Conservation (phyloP, 2,888 invertebrate species). For the Thalpophila matura region DNA sequence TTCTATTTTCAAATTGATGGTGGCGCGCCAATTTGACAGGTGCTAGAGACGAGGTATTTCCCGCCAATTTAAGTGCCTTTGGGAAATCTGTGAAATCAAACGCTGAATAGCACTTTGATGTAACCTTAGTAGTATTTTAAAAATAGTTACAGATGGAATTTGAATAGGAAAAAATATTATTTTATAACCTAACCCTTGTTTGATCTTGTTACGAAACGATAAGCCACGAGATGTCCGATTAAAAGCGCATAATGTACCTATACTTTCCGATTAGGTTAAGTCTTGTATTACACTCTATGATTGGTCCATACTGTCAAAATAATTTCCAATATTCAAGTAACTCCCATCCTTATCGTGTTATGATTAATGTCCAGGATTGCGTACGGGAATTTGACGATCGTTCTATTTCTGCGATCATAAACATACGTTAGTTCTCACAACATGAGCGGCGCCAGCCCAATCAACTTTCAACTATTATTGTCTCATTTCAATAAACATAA, state of each 20-base stretch:
- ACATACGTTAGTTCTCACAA: conserved; percentile 37
- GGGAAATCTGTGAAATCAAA: conserved; percentile 43
- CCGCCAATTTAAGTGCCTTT: conserved; percentile 42
- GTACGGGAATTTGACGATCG: conserved; percentile 56
- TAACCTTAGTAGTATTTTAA: conserved; percentile 1
- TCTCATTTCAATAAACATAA: conserved; percentile 78
- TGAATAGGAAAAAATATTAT: not conserved
- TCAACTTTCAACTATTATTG: conserved; percentile 72
- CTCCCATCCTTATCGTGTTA: conserved; percentile 46
- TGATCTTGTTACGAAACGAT: conserved; percentile 16
- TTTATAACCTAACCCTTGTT: conserved; percentile 11
- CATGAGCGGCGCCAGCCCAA: conserved; percentile 71
- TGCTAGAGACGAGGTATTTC: conserved; percentile 42
- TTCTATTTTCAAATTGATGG: conserved; percentile 52
- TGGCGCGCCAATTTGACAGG: conserved; percentile 49
- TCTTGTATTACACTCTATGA: conserved; percentile 25
- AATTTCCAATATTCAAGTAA: conserved; percentile 20
- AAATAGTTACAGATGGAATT: conserved; percentile 14
- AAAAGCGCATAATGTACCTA: not conserved
- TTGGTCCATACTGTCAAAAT: conserved; percentile 37
- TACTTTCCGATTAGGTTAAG: conserved; percentile 11
- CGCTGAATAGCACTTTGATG: conserved; percentile 18
- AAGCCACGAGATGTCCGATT: not conserved
- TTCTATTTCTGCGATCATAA: conserved; percentile 60
- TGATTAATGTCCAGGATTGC: conserved; percentile 56